Base-by-base conservation (phyloP, 2,797 vertebrate species). In the Ptychadena robeensis region DNA sequence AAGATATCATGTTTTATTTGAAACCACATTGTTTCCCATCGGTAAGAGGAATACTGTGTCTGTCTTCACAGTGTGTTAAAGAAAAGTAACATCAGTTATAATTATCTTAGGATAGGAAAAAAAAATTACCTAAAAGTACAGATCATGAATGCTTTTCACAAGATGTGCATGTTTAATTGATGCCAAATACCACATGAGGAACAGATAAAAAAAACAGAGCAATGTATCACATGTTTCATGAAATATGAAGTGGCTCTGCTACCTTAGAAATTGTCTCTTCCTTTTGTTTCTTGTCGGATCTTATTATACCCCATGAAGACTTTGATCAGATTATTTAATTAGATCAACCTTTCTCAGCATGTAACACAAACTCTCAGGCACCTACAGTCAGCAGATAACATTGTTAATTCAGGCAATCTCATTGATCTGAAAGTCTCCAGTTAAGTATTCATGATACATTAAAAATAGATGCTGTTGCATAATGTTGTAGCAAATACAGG, bases 271-370 rank as follows among this genome's bases (percentile, higher is more conserved):
- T 32, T 66, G 40, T 65, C 64, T 74, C 57, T 79, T 66, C 40
- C 63, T 67, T 80, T 83, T 83, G 82, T 83, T 77, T 73, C 40
- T 66, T 72, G 74, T 67, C 82, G 40, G 61, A 73, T 83, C 69
- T 78, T 57, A 79, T 79, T 83, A 83, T 83, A 72, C 69, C 57
- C 59, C 57, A 73, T 83, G 64, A 73, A 75, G 61, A 67, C 75
- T 79, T 83, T 83, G 76, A 83, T 73, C 75, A 73, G 40, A 44
- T 27, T 73, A 73, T 79, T 73, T 83, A 83, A 79, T 79, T 79
- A 79, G 40, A 79, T 79, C 69, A 79, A 67, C 61, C 61, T 68
- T 79, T 79, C 70, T 59, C 22, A 74, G 75, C 61, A 48, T 73
- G 76, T 22, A 83, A 79, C 38, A 73, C 63, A 83, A 79, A 79